phyloP scores from a whole-genome alignment of 2,113 vertebrate species.

The Synodontis membranacea region DNA sequence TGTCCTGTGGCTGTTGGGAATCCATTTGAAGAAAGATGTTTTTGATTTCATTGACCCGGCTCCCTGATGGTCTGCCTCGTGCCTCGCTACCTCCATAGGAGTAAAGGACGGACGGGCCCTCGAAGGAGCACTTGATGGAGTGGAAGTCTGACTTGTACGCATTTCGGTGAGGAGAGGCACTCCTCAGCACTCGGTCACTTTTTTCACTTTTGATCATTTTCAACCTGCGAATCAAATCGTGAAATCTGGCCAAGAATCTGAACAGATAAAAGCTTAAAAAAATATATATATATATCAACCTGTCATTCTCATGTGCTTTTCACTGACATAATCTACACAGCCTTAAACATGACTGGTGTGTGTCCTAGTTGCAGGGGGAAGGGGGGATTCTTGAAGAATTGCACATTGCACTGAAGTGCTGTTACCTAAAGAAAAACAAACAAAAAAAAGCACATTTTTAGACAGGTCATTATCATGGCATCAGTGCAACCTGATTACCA shows the following conservation, averaged over 20 bases:
- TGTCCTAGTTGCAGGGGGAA: slow-evolving; percentile 7
- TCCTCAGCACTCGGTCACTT: slow-evolving; percentile 79
- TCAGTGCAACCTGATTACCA: too few species aligned
- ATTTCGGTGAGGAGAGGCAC: slow-evolving; percentile 88
- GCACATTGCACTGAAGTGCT: slow-evolving; percentile 22
- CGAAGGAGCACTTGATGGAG: slow-evolving; percentile 87
- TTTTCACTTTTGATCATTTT: slow-evolving; percentile 89
- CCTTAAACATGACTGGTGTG: neutral
- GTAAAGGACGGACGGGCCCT: slow-evolving; percentile 64
- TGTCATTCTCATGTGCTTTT: neutral
- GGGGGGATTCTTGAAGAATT: slow-evolving; percentile 17
- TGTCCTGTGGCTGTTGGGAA: slow-evolving; percentile 69
- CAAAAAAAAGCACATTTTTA: neutral
- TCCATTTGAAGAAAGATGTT: slow-evolving; percentile 92
- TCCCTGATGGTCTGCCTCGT: slow-evolving; percentile 77
- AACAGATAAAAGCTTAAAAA: slow-evolving; percentile 14
- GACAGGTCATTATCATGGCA: neutral
- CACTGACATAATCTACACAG: neutral
- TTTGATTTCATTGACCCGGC: slow-evolving; percentile 83
- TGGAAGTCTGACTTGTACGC: slow-evolving; percentile 90
- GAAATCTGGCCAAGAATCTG: neutral
- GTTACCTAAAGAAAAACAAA: slow-evolving; percentile 24
- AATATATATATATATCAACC: too few species aligned
- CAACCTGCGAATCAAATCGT: neutral
- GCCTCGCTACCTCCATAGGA: slow-evolving; percentile 67